Evolutionary conservation across 1,140 invertebrate species (phyloP).

Genomic region (Drosophila pallidifrons): DNA sequence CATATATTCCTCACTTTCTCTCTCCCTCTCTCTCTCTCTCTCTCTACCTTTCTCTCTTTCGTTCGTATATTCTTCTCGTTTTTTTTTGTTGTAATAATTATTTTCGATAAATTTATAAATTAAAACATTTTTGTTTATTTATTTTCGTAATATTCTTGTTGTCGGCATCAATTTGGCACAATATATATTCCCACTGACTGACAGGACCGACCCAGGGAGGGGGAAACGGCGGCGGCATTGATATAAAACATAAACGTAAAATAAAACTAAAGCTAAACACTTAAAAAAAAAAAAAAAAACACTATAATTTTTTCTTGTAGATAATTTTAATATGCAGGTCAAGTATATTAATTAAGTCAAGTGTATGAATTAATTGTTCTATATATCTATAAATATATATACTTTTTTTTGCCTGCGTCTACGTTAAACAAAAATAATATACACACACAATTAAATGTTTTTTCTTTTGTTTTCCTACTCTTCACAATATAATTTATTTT

Average conservation of each 20-base stretch:
- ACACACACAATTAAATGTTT: slow-evolving; percentile 4
- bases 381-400: slow-evolving; percentile 1
- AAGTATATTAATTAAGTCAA: slow-evolving; percentile 28
- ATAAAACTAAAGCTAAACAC: slow-evolving; percentile 6
- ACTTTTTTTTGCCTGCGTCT: slow-evolving; percentile 8
- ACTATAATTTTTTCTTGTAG: slow-evolving; percentile 18
- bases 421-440: slow-evolving; percentile 7
- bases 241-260: not conserved
- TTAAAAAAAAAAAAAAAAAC: slow-evolving; percentile 5
- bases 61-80: not conserved
- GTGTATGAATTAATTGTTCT: slow-evolving; percentile 17
- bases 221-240: slow-evolving; percentile 20
- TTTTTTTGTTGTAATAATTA: slow-evolving; percentile 32
- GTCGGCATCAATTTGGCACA: slow-evolving; percentile 31
- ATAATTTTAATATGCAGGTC: slow-evolving; percentile 23
- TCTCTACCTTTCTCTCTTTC: not conserved
- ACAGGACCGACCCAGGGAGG: not conserved
- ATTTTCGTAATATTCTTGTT: slow-evolving; percentile 41
- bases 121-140: slow-evolving; percentile 47
- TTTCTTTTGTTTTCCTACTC: not conserved
- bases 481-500: slow-evolving; percentile 24
- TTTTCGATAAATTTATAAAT: slow-evolving; percentile 31
- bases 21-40: not conserved
- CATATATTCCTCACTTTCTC: not conserved
- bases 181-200: not conserved